Evolutionary conservation across 2,888 invertebrate genomes (phyloP), one percentile per base, ranked within the genome.

Genomic region (Caenorhabditis sinica): DNA sequence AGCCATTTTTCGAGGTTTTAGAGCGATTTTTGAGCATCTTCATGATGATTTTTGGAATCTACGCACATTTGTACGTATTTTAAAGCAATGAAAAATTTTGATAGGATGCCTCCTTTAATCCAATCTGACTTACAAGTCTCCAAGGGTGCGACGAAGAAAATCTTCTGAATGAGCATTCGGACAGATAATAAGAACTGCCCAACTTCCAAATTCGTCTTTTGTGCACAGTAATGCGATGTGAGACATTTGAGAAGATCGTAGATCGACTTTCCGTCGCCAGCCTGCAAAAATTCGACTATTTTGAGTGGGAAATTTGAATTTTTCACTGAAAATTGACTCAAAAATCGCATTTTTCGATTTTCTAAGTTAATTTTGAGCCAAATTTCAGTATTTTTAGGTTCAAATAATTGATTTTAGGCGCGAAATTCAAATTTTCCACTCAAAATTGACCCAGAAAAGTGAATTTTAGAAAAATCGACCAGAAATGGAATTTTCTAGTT

Each of bases 181-280:
- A 53, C 23, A 13, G 17, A 15, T 40, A 72, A 13, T 8, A 79
- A n/a, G 25, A 79, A 79, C 8, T 45, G n/a, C 20, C 36, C 30
- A 13, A 77, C 82, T 1, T 77, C 68, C 23, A 83, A 43, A n/a
- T 72, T 58, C 4, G 30, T 23, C n/a, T 73, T 72, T 33, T 77
- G 72, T 2, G 56, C n/a, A 2, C 33, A 40, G 53, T 56, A 83
- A 56, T 36, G 76, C 2, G 63, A 45, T 4, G 73, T 68, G n/a
- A 30, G 8, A 25, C 51, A 20, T 15, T 77, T 76, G n/a, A 83
- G 73, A 25, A 58, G 17, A 0, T 83, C 73, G 53, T 73, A 83
- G 4, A 83, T 23, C 0, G 17, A 40, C 23, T 53, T 60, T 33
- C 65, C 60, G 1, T 77, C 82, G 23, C 69, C 77, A 0, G 1